Evolutionary conservation across 1,140 invertebrate species (phyloP).

Genomic region (Bombus haemorrhoidalis): DNA sequence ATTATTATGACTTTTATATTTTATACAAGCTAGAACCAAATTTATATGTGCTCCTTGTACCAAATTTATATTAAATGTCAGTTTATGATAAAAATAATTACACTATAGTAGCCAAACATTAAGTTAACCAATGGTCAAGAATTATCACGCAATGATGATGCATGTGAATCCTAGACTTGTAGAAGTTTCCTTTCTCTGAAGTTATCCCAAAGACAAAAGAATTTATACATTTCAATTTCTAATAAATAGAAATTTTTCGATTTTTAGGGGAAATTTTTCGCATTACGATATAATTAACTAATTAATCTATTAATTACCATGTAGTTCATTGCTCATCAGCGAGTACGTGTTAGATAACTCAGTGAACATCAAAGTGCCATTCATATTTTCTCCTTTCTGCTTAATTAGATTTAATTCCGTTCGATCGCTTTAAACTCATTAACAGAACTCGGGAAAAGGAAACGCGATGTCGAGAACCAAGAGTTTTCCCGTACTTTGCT

Average conservation of each 20-base stretch:
- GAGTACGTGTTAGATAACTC: neutral
- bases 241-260: neutral
- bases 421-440: slow-evolving; percentile 27
- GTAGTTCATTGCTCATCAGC: neutral
- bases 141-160: no score
- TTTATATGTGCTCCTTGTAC: no score
- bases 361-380: slow-evolving; percentile 11
- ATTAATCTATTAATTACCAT: neutral
- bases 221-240: neutral
- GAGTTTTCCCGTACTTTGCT: neutral
- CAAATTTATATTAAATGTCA: no score
- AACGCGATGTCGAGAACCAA: neutral
- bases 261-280: neutral
- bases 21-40: no score
- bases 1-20: no score
- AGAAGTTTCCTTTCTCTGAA: no score
- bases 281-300: neutral
- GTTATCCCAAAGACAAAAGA: neutral
- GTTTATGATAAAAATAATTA: no score
- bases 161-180: no score
- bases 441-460: neutral
- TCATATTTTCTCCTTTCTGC: slow-evolving; percentile 9
- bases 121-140: no score
- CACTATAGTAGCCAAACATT: no score
- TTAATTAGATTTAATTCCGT: slow-evolving; percentile 23